Evolutionary conservation across 1,140 invertebrate genomes (phyloP).

Genomic region (Reticulitermes speratus): DNA sequence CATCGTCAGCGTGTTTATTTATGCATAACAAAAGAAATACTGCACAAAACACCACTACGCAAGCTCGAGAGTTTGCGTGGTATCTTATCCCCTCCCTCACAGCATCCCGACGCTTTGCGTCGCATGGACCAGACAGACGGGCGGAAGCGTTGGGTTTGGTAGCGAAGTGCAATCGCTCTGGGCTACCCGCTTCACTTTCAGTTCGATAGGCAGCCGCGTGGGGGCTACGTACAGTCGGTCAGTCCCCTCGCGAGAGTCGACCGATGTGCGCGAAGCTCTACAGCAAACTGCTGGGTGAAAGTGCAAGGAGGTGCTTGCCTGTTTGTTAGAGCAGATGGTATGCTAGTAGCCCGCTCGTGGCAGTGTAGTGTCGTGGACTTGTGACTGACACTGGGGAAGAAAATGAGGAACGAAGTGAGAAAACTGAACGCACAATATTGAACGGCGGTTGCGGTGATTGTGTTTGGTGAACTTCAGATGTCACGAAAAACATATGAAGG

Average conservation of each 20-base stretch:
- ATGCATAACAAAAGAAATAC: neutral
- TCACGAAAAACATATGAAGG: too few relatives aligned
- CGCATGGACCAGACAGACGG: conserved; percentile 3
- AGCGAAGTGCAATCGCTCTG: neutral
- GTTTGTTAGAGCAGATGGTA: too few relatives aligned
- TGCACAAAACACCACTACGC: neutral
- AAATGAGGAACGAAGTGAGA: too few relatives aligned
- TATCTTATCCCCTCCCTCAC: neutral
- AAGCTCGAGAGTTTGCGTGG: neutral
- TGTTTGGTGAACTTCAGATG: too few relatives aligned
- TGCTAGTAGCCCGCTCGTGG: too few relatives aligned
- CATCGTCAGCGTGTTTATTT: neutral
- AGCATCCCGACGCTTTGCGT: neutral
- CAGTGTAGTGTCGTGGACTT: too few relatives aligned
- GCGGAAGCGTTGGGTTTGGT: neutral
- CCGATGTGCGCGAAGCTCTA: too few relatives aligned
- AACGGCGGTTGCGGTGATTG: too few relatives aligned
- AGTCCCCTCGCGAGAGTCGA: neutral
- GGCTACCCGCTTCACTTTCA: neutral
- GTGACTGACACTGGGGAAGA: too few relatives aligned
- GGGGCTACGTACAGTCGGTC: neutral
- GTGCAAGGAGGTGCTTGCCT: too few relatives aligned
- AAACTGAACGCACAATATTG: too few relatives aligned
- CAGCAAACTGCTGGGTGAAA: too few relatives aligned
- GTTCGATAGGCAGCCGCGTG: neutral